Conservation (phyloP, 1,140 invertebrate genomes). For the Rhizoglyphus robini region DNA sequence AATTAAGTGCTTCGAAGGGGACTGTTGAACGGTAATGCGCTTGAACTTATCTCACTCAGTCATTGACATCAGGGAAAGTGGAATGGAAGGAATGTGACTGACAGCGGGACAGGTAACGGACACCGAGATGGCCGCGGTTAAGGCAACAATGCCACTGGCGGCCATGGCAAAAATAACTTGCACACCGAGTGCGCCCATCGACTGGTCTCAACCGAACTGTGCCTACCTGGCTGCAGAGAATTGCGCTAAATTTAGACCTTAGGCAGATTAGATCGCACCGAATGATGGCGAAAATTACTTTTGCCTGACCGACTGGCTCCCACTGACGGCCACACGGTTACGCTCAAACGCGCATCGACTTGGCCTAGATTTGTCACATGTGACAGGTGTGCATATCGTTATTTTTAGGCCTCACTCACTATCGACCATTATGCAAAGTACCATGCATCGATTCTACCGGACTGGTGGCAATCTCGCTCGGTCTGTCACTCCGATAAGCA, state of each 20-base stretch:
- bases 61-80: neutral
- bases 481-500: too few species aligned
- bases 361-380: neutral
- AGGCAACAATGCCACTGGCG: neutral
- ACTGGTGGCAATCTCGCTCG: too few species aligned
- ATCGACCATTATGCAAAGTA: too few species aligned
- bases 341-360: neutral
- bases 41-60: too few species aligned
- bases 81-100: neutral
- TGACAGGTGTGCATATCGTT: neutral
- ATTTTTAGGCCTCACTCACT: neutral
- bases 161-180: neutral
- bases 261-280: neutral
- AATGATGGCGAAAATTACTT: neutral
- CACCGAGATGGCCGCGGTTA: neutral
- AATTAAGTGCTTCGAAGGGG: too few species aligned
- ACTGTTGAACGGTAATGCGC: too few species aligned
- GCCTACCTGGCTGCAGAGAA: neutral
- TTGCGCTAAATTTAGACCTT: neutral
- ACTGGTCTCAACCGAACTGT: neutral
- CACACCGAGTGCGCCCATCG: too few species aligned
- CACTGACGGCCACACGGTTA: neutral
- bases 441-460: too few species aligned
- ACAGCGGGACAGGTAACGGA: neutral
- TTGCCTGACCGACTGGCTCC: neutral